Evolutionary conservation across 2,888 invertebrate species (phyloP).

Genomic region (Macaria liturata): DNA sequence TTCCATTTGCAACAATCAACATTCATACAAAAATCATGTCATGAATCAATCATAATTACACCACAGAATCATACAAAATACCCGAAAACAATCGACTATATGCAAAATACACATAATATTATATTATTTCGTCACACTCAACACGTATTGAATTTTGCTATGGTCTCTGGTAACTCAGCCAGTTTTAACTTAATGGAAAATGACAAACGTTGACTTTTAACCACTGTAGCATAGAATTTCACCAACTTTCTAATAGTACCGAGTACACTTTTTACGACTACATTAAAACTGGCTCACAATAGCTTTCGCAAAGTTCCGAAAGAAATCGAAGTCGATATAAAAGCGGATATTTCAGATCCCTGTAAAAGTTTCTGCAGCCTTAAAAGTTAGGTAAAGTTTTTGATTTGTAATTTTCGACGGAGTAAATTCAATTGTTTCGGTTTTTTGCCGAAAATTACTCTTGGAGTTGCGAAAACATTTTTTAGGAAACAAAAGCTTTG

Average conservation of each 20-base stretch:
- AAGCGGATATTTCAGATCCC: slow-evolving; percentile 20
- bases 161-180: too few species aligned
- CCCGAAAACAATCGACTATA: too few species aligned
- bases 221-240: slow-evolving; percentile 18
- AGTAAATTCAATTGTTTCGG: slow-evolving; percentile 20
- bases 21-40: too few species aligned
- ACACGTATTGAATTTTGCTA: too few species aligned
- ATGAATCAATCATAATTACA: too few species aligned
- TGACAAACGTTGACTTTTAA: too few species aligned
- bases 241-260: slow-evolving; percentile 38
- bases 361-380: slow-evolving; percentile 17
- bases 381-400: slow-evolving; percentile 18
- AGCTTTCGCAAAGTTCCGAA: slow-evolving; percentile 28
- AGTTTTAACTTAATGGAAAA: too few species aligned
- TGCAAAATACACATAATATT: too few species aligned
- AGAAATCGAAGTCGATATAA: slow-evolving; percentile 27
- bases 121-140: too few species aligned
- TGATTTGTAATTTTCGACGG: slow-evolving; percentile 22
- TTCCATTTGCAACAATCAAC: too few species aligned
- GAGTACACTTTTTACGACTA: slow-evolving; percentile 32
- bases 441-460: slow-evolving; percentile 18
- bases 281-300: slow-evolving; percentile 28
- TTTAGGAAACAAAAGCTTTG: slow-evolving; percentile 3
- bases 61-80: too few species aligned
- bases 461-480: slow-evolving; percentile 9